These are phyloP conservation scores for Cynopterus sphinx DNA, from an alignment of 2,797 vertebrate species.

Conservation along the genomic window DNA sequence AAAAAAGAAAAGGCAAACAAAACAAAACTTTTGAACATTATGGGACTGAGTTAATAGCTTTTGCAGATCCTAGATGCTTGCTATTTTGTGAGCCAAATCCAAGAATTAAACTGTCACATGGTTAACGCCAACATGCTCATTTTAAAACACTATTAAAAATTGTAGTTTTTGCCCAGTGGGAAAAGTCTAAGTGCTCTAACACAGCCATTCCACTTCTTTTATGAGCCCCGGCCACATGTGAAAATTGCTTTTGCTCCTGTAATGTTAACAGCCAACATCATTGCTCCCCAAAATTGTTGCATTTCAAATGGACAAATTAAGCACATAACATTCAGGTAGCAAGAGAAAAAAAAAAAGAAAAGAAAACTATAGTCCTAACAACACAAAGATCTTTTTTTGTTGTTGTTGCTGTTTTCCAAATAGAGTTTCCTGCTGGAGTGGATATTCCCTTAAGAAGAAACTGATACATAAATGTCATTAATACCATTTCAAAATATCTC, in stretches of 20 bases:
- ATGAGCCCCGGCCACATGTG: neutral
- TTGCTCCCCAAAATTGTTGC: constrained; percentile 2
- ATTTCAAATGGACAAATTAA: constrained; percentile 43
- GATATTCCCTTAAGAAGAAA: constrained; percentile 58
- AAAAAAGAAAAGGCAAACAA: neutral
- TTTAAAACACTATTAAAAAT: constrained; percentile 67
- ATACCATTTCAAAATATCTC: constrained; percentile 12
- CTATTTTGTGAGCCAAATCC: constrained; percentile 49
- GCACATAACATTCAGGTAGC: neutral
- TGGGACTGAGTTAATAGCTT: neutral
- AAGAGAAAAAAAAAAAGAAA: neutral
- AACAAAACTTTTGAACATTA: neutral
- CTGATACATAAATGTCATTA: constrained; percentile 53
- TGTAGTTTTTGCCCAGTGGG: constrained; percentile 59
- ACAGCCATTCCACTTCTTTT: constrained; percentile 59
- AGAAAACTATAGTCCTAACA: neutral
- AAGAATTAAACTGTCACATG: constrained; percentile 62
- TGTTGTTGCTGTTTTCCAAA: constrained; percentile 1
- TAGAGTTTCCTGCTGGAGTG: constrained; percentile 31
- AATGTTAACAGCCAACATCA: constrained; percentile 40
- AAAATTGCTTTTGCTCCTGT: constrained; percentile 67
- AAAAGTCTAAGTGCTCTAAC: constrained; percentile 67
- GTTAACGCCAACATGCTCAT: constrained; percentile 46
- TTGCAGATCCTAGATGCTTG: constrained; percentile 49
- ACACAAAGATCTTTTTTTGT: neutral